Evolutionary conservation across 2,797 vertebrate genomes (phyloP).

Genomic region (Capromys pilorides): DNA sequence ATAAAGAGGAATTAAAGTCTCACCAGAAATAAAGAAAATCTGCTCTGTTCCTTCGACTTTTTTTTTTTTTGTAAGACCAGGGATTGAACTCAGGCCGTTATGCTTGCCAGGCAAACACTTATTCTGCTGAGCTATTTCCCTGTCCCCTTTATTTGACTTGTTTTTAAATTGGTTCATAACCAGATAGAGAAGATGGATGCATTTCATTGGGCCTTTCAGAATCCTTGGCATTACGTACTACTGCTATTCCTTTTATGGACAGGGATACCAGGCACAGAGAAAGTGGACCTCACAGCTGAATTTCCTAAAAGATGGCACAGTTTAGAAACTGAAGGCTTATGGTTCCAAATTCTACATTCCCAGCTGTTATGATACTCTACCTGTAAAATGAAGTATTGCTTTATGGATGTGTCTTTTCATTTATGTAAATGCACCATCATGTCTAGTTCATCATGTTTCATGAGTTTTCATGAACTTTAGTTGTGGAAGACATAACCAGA

Average conservation of each 20-base stretch:
- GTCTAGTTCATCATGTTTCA: not conserved
- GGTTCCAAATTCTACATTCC: not conserved
- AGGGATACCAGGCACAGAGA: not conserved
- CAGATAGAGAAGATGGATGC: not conserved
- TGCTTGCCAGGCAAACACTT: too few species aligned
- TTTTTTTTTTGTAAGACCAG: too few species aligned
- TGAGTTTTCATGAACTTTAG: not conserved
- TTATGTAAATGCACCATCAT: not conserved
- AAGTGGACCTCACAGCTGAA: not conserved
- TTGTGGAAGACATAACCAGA: not conserved
- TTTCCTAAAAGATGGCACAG: not conserved
- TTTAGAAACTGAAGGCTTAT: not conserved
- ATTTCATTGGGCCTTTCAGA: not conserved
- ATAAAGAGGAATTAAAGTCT: not conserved
- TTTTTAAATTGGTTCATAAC: not conserved
- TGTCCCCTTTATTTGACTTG: not conserved
- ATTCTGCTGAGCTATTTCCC: too few species aligned
- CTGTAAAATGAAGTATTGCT: not conserved
- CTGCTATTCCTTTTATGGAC: not conserved
- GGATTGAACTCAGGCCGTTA: too few species aligned
- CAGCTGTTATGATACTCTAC: not conserved
- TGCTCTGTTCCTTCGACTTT: not conserved
- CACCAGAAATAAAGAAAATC: not conserved
- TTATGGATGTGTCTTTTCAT: not conserved
- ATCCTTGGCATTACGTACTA: not conserved